Evolutionary conservation across 2,888 invertebrate species (phyloP).

Genomic region (Zhengitettix transpicula): DNA sequence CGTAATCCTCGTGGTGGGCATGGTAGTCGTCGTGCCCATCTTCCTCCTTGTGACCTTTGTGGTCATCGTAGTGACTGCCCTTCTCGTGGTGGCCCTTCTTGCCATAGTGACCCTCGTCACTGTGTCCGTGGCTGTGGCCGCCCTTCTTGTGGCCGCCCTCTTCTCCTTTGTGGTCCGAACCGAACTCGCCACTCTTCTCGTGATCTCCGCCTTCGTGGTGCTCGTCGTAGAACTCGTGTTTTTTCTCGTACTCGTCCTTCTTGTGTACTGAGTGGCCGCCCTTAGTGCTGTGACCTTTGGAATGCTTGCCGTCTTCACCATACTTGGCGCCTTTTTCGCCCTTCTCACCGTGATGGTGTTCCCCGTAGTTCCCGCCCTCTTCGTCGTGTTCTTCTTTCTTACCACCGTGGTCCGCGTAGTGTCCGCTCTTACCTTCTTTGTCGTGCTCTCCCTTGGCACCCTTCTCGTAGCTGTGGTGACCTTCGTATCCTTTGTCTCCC

Average conservation of each 20-base stretch:
- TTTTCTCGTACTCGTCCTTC: slow-evolving; percentile 59
- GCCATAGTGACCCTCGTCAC: slow-evolving; percentile 35
- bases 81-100: slow-evolving; percentile 37
- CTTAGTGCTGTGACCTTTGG: slow-evolving; percentile 57
- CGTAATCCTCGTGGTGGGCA: slow-evolving; percentile 29
- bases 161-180: slow-evolving; percentile 32
- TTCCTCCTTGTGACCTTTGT: slow-evolving; percentile 32
- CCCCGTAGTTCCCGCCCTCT: slow-evolving; percentile 13
- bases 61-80: slow-evolving; percentile 31
- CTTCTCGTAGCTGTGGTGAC: slow-evolving; percentile 41
- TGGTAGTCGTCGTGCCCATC: slow-evolving; percentile 39
- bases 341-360: slow-evolving; percentile 47
- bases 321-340: slow-evolving; percentile 42
- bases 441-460: slow-evolving; percentile 50
- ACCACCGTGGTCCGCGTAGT: slow-evolving; percentile 45
- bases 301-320: slow-evolving; percentile 44
- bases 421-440: slow-evolving; percentile 43
- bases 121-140: slow-evolving; percentile 30
- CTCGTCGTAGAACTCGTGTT: slow-evolving; percentile 60
- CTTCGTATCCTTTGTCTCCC: slow-evolving; percentile 50
- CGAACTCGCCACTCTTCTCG: slow-evolving; percentile 45
- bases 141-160: slow-evolving; percentile 23
- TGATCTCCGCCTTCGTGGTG: slow-evolving; percentile 48
- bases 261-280: slow-evolving; percentile 58
- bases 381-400: slow-evolving; percentile 28